These are phyloP conservation scores for Cybosia mesomella DNA, from an alignment of 2,888 invertebrate species.

Conservation along the genomic window DNA sequence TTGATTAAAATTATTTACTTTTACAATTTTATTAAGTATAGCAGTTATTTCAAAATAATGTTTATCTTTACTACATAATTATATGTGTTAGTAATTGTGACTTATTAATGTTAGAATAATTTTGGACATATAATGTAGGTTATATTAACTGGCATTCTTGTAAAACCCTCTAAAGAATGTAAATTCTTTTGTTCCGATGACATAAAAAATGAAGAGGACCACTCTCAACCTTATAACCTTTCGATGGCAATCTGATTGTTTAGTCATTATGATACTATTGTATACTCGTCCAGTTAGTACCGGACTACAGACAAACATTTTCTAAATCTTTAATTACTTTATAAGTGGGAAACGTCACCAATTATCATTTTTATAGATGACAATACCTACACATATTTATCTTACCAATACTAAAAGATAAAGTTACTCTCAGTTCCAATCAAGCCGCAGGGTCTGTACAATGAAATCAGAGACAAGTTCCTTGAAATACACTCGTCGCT, in stretches of 20 bases:
- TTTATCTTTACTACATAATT: not conserved
- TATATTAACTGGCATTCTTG: no score
- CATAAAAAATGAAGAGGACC: no score
- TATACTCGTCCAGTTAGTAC: not conserved
- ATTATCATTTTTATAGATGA: conserved; percentile 22
- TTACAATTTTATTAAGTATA: not conserved
- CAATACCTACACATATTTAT: conserved; percentile 11
- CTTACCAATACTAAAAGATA: conserved; percentile 27
- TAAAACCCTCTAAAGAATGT: no score
- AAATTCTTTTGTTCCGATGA: no score
- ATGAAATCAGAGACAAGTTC: conserved; percentile 54
- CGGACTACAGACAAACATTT: not conserved
- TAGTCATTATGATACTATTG: no score
- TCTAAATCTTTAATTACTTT: not conserved
- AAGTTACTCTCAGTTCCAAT: conserved; percentile 50
- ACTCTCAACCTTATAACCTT: no score
- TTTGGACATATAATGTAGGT: no score
- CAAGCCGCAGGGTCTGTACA: conserved; percentile 43
- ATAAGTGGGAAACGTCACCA: not conserved
- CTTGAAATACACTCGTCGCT: conserved; percentile 38
- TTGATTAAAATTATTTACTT: no score
- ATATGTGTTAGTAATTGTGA: not conserved
- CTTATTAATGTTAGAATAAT: no score
- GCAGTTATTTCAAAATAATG: not conserved
- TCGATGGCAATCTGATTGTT: no score